These are phyloP conservation scores for Amphiprion clarkii DNA, from an alignment of 2,797 vertebrate species.

Conservation along the genomic window DNA sequence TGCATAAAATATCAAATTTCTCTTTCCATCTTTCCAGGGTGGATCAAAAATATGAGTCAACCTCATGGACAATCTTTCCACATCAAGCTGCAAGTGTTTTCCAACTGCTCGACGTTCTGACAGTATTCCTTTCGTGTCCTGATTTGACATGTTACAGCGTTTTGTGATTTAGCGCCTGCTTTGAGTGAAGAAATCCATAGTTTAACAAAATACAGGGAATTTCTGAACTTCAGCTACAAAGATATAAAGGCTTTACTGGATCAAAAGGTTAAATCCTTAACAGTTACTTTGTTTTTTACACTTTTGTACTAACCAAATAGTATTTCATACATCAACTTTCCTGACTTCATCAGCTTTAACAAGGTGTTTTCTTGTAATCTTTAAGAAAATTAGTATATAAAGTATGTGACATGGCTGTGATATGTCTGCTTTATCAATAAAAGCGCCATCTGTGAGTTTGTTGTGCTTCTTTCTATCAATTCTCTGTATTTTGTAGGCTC, in stretches of 20 bases:
- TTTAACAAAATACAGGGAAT: slow-evolving; percentile 1
- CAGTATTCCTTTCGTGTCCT: slow-evolving; percentile 3
- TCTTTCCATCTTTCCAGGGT: slow-evolving; percentile 50
- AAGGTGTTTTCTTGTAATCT: slow-evolving; percentile 7
- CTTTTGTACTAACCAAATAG: not conserved
- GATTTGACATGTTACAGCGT: slow-evolving; percentile 26
- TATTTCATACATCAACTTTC: not conserved
- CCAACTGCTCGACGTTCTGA: slow-evolving; percentile 3
- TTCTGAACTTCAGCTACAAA: slow-evolving; percentile 19
- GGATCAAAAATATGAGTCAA: not conserved
- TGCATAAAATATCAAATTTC: not conserved
- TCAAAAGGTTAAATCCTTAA: not conserved
- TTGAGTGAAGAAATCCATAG: slow-evolving; percentile 3
- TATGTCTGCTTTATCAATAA: not conserved
- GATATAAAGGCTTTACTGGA: slow-evolving; percentile 13
- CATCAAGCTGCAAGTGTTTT: slow-evolving; percentile 36
- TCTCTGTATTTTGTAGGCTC: not conserved
- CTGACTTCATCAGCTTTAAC: slow-evolving; percentile 2
- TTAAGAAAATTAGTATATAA: not conserved
- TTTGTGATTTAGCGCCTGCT: slow-evolving; percentile 32
- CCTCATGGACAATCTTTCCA: not conserved
- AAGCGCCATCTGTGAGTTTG: too few relatives aligned
- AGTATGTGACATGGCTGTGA: not conserved
- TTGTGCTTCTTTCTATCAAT: not conserved
- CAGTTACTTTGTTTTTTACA: not conserved